Evolutionary conservation across 2,888 invertebrate species (phyloP), one percentile per base, ranked within the genome.

Genomic region (Drosophila paucipuncta): DNA sequence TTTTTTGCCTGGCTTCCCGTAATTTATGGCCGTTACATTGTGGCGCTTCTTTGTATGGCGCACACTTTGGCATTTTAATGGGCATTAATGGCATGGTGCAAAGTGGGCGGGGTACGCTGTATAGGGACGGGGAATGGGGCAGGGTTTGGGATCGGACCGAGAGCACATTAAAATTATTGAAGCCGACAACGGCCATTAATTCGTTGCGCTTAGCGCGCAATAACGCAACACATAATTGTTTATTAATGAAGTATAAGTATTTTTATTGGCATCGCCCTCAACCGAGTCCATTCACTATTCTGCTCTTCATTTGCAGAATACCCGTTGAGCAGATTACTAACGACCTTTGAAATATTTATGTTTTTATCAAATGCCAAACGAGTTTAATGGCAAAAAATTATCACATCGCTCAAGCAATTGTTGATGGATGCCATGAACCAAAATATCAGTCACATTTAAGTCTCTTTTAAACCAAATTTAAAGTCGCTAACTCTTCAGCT

Each of bases 161-260:
- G 50, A 74, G 68, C 83, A 85, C 85, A 85, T 85, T 85, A 85
- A 85, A 90, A 85, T 85, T 85, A 90, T 90, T 85, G 89, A 90
- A 85, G 85, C 61, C 88, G 66, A 82, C 74, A 88, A 85, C 55
- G 88, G 87, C 89, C 85, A 85, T 85, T 85, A 85, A 90, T 90
- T 90, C 85, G 86, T 85, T 88, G 86, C 85, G 85, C 90, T 90
- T 74, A 80, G 83, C 75, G 78, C 63, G 76, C 82, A 84, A 89
- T 84, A 89, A 84, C 69, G 82, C 66, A 71, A 74, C 83, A 77
- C 90, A 91, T 95, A 95, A 95, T 95, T 94, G 94, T 94, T 94
- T 95, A 95, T 95, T 95, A 95, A 95, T 95, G 95, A 95, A 95
- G 94, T 94, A 94, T 94, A 95, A 94, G 95, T 95, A 95, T 92